Percentiles rank a stretch among this genome's conserved stretches.
Evolutionary conservation across 1,140 invertebrate species (phyloP).

Genomic region (Dreissena polymorpha): DNA sequence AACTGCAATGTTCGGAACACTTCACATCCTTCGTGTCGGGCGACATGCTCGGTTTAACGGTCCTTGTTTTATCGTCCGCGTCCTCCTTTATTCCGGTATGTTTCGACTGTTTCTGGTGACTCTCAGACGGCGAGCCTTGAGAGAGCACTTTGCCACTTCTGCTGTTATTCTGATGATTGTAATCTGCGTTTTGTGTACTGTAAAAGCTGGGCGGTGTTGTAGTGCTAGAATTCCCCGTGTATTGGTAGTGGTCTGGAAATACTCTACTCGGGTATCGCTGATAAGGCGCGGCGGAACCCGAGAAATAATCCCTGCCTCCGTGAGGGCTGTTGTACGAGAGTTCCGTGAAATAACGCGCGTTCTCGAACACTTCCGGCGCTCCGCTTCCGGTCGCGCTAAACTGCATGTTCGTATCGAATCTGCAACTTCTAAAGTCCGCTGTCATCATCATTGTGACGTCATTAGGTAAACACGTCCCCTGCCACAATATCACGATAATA

Average conservation of each 20-base stretch:
- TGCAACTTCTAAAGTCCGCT: slow-evolving; percentile 74
- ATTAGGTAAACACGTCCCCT: not conserved
- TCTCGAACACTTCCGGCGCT: slow-evolving; percentile 59
- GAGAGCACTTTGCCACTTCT: not conserved
- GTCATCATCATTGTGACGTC: slow-evolving; percentile 75
- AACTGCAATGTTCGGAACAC: slow-evolving; percentile 21
- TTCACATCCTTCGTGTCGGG: slow-evolving; percentile 17
- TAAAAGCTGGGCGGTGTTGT: slow-evolving; percentile 17
- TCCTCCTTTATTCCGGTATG: slow-evolving; percentile 21
- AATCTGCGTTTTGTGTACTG: slow-evolving; percentile 26
- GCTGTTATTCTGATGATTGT: not conserved
- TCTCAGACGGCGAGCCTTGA: slow-evolving; percentile 1
- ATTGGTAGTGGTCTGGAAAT: slow-evolving; percentile 45
- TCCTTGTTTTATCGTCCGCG: slow-evolving; percentile 25
- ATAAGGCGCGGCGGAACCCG: slow-evolving; percentile 52
- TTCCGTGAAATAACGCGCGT: slow-evolving; percentile 71
- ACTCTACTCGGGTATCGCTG: slow-evolving; percentile 45
- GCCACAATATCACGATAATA: not conserved
- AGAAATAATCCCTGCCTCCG: slow-evolving; percentile 56
- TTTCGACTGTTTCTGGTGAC: slow-evolving; percentile 2
- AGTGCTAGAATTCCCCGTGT: slow-evolving; percentile 3
- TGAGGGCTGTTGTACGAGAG: slow-evolving; percentile 70
- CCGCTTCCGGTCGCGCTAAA: slow-evolving; percentile 40
- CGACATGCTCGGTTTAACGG: slow-evolving; percentile 5
- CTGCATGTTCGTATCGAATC: slow-evolving; percentile 67